A percentile compares a stretch with the other conserved stretches of the same genome.
phyloP scores from a whole-genome alignment of 2,797 vertebrate genomes.

The Ispidina lecontei region DNA sequence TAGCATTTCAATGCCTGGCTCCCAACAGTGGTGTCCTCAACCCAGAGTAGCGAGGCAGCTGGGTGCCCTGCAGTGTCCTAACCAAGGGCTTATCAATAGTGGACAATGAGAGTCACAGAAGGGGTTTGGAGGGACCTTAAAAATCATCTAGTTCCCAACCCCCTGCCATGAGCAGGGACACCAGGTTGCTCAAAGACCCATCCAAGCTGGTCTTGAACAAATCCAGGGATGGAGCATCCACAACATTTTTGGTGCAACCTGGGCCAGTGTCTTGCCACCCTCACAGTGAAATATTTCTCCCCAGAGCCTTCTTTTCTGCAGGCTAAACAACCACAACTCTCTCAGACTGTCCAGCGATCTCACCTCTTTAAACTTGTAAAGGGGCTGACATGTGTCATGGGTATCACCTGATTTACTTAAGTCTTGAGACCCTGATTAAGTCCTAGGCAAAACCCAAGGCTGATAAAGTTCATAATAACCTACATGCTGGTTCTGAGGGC shows the following conservation, averaged over 20 bases:
- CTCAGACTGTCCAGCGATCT: not conserved
- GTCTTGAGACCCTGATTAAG: not conserved
- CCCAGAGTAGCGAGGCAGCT: not conserved
- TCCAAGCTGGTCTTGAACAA: not conserved
- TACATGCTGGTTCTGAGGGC: rapidly evolving
- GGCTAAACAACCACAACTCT: not conserved
- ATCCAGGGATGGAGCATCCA: not conserved
- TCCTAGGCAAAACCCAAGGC: not conserved
- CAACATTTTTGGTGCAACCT: not conserved
- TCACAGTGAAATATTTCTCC: not conserved
- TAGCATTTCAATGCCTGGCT: not conserved
- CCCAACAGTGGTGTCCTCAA: not conserved
- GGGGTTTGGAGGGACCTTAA: not conserved
- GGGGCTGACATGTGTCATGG: rapidly evolving
- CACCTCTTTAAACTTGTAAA: not conserved
- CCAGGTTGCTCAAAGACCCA: not conserved
- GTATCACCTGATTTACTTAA: not conserved
- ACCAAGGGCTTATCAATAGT: not conserved
- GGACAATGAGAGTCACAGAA: not conserved
- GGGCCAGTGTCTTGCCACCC: not conserved
- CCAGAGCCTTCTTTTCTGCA: not conserved
- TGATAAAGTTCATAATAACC: not conserved
- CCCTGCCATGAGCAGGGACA: not conserved
- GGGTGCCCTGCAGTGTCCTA: not conserved
- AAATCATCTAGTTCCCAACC: not conserved